Evolutionary conservation across 2,888 invertebrate species (phyloP).

Genomic region (Sarcophaga subvicina): DNA sequence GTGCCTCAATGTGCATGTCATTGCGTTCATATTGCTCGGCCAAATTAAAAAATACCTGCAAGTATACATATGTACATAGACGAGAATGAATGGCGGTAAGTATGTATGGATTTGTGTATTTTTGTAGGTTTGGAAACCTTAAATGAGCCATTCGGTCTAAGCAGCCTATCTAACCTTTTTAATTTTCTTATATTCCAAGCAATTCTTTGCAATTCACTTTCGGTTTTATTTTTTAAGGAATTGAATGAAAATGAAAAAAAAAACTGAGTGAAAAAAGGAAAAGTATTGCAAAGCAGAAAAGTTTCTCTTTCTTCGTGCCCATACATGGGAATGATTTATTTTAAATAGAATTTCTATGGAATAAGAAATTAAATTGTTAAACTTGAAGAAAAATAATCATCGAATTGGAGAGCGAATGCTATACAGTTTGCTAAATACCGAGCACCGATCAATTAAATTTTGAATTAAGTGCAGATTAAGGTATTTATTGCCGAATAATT

Average conservation of each 20-base stretch:
- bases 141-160: background rate
- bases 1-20: conserved; percentile 97
- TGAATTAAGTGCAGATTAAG: too few relatives aligned
- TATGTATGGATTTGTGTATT: background rate
- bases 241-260: conserved; percentile 25
- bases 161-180: background rate
- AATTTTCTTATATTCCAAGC: conserved; percentile 7
- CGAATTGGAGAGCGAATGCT: too few relatives aligned
- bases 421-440: too few relatives aligned
- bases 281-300: conserved; percentile 29
- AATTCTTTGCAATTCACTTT: background rate
- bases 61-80: background rate
- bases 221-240: background rate
- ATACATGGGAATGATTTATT: conserved; percentile 12
- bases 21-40: conserved; percentile 97
- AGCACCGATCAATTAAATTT: too few relatives aligned
- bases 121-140: background rate
- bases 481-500: too few relatives aligned
- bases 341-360: background rate
- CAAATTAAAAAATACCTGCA: conserved; percentile 95
- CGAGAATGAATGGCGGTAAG: background rate
- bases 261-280: background rate
- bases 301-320: background rate
- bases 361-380: too few relatives aligned
- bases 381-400: too few relatives aligned